A percentile compares a stretch with the other conserved stretches of the same genome.
Evolutionary conservation across 1,140 invertebrate species (phyloP).

Genomic region (Drosophila equinoxialis): DNA sequence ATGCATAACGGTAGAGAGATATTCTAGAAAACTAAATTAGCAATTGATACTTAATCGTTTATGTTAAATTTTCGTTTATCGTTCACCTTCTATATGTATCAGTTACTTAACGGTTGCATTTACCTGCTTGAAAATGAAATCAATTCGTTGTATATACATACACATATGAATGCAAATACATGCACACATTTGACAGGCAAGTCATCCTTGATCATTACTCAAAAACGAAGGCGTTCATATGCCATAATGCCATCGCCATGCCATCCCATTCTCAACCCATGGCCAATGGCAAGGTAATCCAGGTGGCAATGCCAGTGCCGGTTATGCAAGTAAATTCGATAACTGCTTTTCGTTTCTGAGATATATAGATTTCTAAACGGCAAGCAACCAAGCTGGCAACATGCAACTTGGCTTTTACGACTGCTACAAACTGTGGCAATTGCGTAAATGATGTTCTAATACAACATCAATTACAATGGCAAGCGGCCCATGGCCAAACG

Average conservation of each 20-base stretch:
- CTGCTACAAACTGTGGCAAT: conserved; percentile 61
- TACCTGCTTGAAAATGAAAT: conserved; percentile 5
- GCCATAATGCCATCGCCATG: neutral
- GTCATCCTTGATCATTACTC: conserved; percentile 33
- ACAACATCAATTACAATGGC: conserved; percentile 81
- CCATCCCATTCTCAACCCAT: conserved; percentile 22
- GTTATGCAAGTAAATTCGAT: conserved; percentile 32
- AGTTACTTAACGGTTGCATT: conserved; percentile 11
- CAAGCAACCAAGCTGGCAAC: conserved; percentile 21
- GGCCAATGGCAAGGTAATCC: conserved; percentile 56
- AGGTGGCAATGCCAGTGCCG: conserved; percentile 36
- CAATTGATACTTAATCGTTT: neutral
- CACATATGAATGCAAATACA: neutral
- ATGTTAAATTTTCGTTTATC: neutral
- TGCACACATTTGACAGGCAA: conserved; percentile 2
- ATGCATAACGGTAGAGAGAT: neutral
- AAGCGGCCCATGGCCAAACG: conserved; percentile 73
- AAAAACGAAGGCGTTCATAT: conserved; percentile 10
- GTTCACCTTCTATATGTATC: neutral
- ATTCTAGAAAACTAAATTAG: no score
- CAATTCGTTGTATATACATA: neutral
- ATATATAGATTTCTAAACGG: conserved; percentile 20
- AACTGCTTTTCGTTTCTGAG: conserved; percentile 5
- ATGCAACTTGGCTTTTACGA: conserved; percentile 27
- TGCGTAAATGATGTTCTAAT: conserved; percentile 80